These are phyloP conservation scores for Sciurus vulgaris DNA, from an alignment of 2,797 vertebrate genomes.

Conservation along the genomic window DNA sequence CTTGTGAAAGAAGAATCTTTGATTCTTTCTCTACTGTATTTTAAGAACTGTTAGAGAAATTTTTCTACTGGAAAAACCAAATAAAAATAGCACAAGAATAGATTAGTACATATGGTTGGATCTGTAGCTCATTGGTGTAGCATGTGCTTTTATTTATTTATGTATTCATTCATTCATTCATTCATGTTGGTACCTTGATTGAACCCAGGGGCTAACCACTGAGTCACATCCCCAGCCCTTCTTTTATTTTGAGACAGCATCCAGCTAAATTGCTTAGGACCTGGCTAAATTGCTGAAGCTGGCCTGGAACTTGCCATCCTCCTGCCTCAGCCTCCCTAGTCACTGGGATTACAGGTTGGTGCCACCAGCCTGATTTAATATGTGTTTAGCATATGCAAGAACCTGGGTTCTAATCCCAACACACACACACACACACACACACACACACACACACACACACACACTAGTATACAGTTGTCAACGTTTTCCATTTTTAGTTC, in stretches of 20 bases:
- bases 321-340: too few relatives aligned
- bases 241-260: not conserved
- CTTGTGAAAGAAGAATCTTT: not conserved
- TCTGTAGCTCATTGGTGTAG: not conserved
- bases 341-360: too few relatives aligned
- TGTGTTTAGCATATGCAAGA: too few relatives aligned
- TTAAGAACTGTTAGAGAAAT: not conserved
- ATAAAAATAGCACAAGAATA: not conserved
- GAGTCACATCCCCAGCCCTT: not conserved
- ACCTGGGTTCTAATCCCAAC: too few relatives aligned
- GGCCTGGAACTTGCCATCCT: not conserved
- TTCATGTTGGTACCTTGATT: too few relatives aligned
- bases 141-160: too few relatives aligned
- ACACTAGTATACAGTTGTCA: not conserved
- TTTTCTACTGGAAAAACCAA: not conserved
- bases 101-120: not conserved
- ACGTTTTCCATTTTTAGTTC: not conserved
- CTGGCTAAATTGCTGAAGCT: not conserved
- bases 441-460: too few relatives aligned
- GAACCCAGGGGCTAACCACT: not conserved
- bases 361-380: too few relatives aligned
- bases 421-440: too few relatives aligned
- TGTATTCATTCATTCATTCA: too few relatives aligned
- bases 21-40: not conserved
- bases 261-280: not conserved